Conservation (phyloP, 2,113 vertebrate genomes). For the Danionella cerebrum region DNA sequence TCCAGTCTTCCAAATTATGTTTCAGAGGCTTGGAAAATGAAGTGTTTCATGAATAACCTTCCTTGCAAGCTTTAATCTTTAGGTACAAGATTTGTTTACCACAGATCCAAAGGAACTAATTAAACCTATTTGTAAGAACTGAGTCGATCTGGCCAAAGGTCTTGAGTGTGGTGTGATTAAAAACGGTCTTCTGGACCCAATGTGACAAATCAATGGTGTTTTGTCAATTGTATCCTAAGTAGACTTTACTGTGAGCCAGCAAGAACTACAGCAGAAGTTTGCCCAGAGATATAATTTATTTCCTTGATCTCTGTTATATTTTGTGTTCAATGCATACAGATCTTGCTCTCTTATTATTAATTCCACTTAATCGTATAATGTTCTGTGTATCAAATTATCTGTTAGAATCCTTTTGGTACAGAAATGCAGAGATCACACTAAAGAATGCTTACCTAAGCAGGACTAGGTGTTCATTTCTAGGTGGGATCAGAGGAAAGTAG, state of each 20-base stretch:
- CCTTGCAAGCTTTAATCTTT: constrained; percentile 13
- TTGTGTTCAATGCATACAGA: too few species aligned
- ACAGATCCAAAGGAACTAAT: constrained; percentile 33
- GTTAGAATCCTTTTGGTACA: too few species aligned
- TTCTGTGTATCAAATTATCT: too few species aligned
- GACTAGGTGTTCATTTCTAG: too few species aligned
- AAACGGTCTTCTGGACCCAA: constrained; percentile 12
- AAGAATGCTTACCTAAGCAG: too few species aligned
- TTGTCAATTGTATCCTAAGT: background rate
- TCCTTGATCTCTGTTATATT: too few species aligned
- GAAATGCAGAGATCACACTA: too few species aligned
- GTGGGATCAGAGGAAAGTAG: too few species aligned
- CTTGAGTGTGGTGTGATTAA: constrained; percentile 29
- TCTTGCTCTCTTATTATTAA: too few species aligned
- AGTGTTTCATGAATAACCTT: background rate
- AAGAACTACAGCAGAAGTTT: background rate
- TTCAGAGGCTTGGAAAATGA: background rate
- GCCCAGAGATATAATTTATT: background rate
- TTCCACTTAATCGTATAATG: too few species aligned
- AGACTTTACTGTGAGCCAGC: background rate
- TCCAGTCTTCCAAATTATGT: background rate
- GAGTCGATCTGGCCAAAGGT: constrained; percentile 2
- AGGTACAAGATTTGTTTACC: background rate
- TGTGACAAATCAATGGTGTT: constrained; percentile 14
- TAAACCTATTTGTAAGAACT: constrained; percentile 34